Evolutionary conservation across 2,888 invertebrate genomes (phyloP).

Genomic region (Hoplodrina ambigua): DNA sequence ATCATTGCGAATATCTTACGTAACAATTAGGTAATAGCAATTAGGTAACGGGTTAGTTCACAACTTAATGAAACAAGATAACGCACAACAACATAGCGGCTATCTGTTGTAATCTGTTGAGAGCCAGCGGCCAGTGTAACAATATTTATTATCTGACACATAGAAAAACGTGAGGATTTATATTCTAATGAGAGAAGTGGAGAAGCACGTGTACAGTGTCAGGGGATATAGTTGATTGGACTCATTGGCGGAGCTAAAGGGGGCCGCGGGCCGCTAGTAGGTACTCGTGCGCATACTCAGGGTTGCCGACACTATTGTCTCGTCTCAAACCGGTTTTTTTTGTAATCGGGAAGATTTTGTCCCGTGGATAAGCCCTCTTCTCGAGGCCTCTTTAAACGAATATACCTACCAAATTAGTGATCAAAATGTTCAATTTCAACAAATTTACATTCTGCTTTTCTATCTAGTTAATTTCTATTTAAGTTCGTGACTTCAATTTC

Average conservation of each 20-base stretch:
- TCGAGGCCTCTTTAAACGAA: neutral
- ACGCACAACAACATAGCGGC: constrained; percentile 18
- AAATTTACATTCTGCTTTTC: neutral
- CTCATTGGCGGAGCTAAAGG: constrained; percentile 1
- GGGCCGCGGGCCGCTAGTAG: neutral
- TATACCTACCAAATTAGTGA: no score
- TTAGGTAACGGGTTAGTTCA: constrained; percentile 37
- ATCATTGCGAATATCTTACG: constrained; percentile 21
- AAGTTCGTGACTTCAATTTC: neutral
- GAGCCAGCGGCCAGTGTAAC: neutral
- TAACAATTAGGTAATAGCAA: constrained; percentile 9
- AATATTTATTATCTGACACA: neutral
- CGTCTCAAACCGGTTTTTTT: neutral
- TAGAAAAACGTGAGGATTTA: constrained; percentile 16
- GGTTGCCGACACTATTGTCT: constrained; percentile 8
- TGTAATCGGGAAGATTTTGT: neutral
- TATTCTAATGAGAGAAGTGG: constrained; percentile 1
- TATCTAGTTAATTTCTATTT: neutral
- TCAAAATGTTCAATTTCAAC: no score
- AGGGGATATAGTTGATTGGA: constrained; percentile 29
- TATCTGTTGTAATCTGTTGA: constrained; percentile 14
- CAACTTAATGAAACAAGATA: constrained; percentile 39
- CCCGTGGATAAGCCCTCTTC: no score
- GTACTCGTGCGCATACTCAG: constrained; percentile 4
- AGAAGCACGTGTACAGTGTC: constrained; percentile 3